These are phyloP conservation scores for Cathartes aura DNA, from an alignment of 2,113 vertebrate genomes.

Conservation along the genomic window DNA sequence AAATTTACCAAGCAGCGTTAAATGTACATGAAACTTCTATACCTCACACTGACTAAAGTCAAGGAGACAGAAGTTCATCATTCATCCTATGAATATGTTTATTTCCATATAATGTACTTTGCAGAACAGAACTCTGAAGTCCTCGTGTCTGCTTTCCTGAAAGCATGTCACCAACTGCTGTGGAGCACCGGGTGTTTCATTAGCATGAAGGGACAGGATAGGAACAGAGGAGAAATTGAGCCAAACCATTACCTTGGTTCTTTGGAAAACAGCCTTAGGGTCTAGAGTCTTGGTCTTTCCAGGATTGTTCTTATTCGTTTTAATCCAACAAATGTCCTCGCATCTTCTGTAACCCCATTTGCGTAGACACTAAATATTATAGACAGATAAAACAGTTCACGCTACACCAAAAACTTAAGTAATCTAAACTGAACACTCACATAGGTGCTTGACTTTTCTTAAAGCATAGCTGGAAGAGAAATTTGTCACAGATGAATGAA, in stretches of 20 bases:
- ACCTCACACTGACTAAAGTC: not conserved
- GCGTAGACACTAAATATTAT: constrained; percentile 81
- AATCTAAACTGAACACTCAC: not conserved
- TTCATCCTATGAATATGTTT: not conserved
- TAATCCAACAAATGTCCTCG: constrained; percentile 99
- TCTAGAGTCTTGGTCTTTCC: constrained; percentile 97
- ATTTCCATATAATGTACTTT: not conserved
- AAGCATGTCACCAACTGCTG: not conserved
- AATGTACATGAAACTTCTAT: not conserved
- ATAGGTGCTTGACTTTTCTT: not conserved
- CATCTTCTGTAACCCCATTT: constrained; percentile 98
- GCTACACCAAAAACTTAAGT: not conserved
- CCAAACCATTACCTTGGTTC: constrained; percentile 88
- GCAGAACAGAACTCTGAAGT: not conserved
- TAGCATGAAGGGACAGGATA: not conserved
- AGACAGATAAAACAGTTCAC: not conserved
- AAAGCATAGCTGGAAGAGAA: not conserved
- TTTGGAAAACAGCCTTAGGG: constrained; percentile 96
- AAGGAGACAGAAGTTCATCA: not conserved
- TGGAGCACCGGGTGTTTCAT: not conserved
- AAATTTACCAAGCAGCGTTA: not conserved
- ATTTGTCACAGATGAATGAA: not conserved
- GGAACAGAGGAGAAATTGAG: not conserved
- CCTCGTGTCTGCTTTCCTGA: not conserved
- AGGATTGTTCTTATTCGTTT: constrained; percentile 98